These are phyloP conservation scores for Ormyrus pomaceus DNA, from an alignment of 2,888 invertebrate species.

Conservation along the genomic window DNA sequence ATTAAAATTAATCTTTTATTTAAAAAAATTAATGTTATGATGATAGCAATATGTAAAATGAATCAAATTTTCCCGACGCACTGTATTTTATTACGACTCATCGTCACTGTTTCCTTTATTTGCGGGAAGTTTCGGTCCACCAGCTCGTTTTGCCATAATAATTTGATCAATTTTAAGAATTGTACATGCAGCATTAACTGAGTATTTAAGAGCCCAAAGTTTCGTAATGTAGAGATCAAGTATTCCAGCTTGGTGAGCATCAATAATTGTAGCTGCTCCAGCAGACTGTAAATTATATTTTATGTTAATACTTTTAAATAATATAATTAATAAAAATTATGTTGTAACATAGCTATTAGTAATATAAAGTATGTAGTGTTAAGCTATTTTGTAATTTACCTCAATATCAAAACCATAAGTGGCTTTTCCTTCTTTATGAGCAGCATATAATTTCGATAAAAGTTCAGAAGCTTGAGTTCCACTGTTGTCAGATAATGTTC, in stretches of 20 bases:
- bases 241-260: constrained; percentile 87
- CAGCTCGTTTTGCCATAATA: constrained; percentile 98
- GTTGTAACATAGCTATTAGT: too few relatives aligned
- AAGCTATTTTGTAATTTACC: constrained; percentile 69
- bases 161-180: constrained; percentile 97
- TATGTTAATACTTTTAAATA: constrained; percentile 5
- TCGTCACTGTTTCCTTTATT: constrained; percentile 82
- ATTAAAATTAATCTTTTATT: constrained; percentile 35
- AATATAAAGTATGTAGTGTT: constrained; percentile 1
- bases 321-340: too few relatives aligned
- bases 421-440: constrained; percentile 93
- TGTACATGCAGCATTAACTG: constrained; percentile 93
- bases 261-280: constrained; percentile 77
- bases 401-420: constrained; percentile 93
- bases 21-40: neutral
- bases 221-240: constrained; percentile 91
- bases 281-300: constrained; percentile 42
- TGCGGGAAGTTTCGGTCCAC: constrained; percentile 91
- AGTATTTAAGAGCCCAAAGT: constrained; percentile 96
- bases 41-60: constrained; percentile 26
- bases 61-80: neutral
- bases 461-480: constrained; percentile 93
- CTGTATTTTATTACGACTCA: constrained; percentile 75
- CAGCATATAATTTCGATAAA: constrained; percentile 91
- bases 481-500: constrained; percentile 95